A percentile compares a stretch with the other conserved stretches of the same genome.
These are phyloP conservation scores for Antechinus stuartii DNA, from an alignment of 2,113 vertebrate genomes.

Conservation along the genomic window DNA sequence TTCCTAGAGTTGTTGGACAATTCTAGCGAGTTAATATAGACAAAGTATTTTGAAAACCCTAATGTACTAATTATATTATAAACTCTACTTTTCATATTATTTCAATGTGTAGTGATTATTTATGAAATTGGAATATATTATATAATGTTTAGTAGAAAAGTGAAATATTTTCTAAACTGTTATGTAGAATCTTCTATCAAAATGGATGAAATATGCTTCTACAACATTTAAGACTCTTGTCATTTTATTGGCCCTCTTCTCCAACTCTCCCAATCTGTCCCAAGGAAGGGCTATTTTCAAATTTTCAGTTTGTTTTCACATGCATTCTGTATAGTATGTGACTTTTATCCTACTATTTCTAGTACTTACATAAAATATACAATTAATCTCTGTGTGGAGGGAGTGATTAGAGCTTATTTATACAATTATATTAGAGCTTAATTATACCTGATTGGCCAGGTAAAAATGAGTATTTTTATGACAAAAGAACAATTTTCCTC, in stretches of 20 bases:
- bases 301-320: conserved; percentile 19
- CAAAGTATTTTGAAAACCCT: background rate
- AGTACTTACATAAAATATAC: conserved; percentile 5
- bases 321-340: background rate
- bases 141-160: background rate
- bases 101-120: background rate
- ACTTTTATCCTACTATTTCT: background rate
- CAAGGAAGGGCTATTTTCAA: background rate
- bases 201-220: conserved; percentile 12
- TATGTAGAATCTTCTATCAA: conserved; percentile 51
- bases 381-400: conserved; percentile 22
- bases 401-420: background rate
- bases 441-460: conserved; percentile 8
- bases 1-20: background rate
- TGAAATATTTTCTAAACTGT: conserved; percentile 23
- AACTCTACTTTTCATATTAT: background rate
- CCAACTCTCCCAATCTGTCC: background rate
- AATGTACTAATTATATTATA: background rate
- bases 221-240: conserved; percentile 40
- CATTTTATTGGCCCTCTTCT: background rate
- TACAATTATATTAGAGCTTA: background rate
- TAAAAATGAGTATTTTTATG: conserved; percentile 35
- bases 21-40: background rate
- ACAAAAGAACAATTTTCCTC: conserved; percentile 6
- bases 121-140: background rate